Evolutionary conservation across 2,888 invertebrate genomes (phyloP), one percentile per base, ranked within the genome.

Genomic region (Epinotia brunnichana): DNA sequence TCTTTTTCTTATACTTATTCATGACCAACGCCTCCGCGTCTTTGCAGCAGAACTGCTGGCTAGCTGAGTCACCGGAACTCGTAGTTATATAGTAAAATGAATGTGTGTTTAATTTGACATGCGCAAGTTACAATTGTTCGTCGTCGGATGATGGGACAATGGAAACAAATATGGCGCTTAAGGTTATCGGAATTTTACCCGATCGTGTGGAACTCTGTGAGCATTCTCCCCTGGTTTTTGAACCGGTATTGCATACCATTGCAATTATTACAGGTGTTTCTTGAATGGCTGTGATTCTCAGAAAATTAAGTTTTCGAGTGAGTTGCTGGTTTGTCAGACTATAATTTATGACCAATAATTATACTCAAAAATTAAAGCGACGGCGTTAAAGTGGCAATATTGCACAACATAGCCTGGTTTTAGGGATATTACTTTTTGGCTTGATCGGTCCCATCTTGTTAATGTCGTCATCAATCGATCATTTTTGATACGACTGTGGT

Each of bases 101-200:
- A n/a, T n/a, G n/a, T n/a, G n/a, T n/a, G n/a, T 35, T 35, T 35
- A 2, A 9, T 35, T 4, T 15, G 15, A 13, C 44, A 15, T 13
- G 44, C 15, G 15, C 15, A 15, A 44, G 15, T 44, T 44, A 35
- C 35, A 35, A 35, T 35, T 35, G 9, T 48, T 4, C 0, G 13
- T 44, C 48, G 48, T 48, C n/a, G n/a, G n/a, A 13, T 39, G 35
- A 57, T 59, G 13, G 21, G 11, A 21, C 19, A 54, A 19, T 72
- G 71, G 71, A 67, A 54, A 72, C 61, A 48, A 19, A n/a, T n/a
- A n/a, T n/a, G 11, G 19, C 59, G 29, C 54, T 66, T 61, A 71
- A 71, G 71, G 60, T 72, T 35, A 72, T 67, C 54, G 67, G 67
- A 72, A 72, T 61, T 54, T n/a, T 48, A 67, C 61, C 56, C 21